These are phyloP conservation scores for Papilio glaucus DNA, from an alignment of 1,140 invertebrate genomes.

Conservation along the genomic window DNA sequence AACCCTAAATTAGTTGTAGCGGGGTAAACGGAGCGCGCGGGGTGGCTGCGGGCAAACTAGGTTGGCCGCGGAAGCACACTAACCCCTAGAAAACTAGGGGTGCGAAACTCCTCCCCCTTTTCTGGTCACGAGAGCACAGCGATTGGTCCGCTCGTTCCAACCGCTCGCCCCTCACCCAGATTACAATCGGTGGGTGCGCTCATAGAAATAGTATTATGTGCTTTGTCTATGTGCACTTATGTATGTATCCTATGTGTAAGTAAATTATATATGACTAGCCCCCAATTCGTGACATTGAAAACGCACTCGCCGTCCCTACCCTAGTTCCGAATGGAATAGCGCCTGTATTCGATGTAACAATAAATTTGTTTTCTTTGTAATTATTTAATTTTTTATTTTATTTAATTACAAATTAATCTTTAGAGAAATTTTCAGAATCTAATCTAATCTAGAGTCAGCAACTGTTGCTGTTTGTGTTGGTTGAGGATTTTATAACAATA, in stretches of 20 bases:
- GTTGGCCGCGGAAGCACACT: constrained; percentile 82
- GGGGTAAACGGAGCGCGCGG: constrained; percentile 60
- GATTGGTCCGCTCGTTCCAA: constrained; percentile 75
- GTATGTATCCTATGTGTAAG: constrained; percentile 54
- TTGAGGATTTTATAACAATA: too few species aligned
- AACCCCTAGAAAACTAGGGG: constrained; percentile 83
- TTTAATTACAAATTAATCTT: too few species aligned
- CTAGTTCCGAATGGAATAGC: constrained; percentile 2
- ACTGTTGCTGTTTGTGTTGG: too few species aligned
- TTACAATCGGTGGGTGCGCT: constrained; percentile 82
- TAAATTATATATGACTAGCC: constrained; percentile 62
- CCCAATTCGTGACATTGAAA: constrained; percentile 77
- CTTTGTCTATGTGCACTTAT: constrained; percentile 68
- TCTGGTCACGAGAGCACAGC: constrained; percentile 80
- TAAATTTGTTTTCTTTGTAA: not conserved
- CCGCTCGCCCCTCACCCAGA: constrained; percentile 77
- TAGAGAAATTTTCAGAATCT: too few species aligned
- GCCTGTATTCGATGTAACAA: not conserved
- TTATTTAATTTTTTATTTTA: not conserved
- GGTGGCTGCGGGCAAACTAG: constrained; percentile 74
- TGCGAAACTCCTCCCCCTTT: constrained; percentile 82
- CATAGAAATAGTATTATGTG: constrained; percentile 81
- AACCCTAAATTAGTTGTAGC: constrained; percentile 80
- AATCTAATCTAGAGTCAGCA: too few species aligned
- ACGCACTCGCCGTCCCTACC: constrained; percentile 45